phyloP scores from a whole-genome alignment of 1,140 invertebrate genomes.

The Diorhabda elongata region DNA sequence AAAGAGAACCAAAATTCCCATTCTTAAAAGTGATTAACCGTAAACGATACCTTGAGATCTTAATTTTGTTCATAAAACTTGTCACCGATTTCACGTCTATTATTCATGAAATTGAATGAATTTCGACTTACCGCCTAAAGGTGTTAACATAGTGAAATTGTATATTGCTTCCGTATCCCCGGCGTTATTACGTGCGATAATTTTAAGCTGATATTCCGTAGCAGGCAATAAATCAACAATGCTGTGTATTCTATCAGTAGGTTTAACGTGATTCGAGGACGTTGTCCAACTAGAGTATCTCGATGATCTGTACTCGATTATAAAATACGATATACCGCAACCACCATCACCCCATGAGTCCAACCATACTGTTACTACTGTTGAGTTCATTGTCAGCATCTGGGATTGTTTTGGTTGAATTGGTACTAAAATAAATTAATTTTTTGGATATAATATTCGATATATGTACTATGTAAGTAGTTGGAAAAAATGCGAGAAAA shows the following conservation, averaged over 20 bases:
- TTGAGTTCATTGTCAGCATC: slow-evolving; percentile 82
- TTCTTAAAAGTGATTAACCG: too few relatives aligned
- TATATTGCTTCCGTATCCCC: slow-evolving; percentile 84
- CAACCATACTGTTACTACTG: slow-evolving; percentile 82
- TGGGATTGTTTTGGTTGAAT: slow-evolving; percentile 77
- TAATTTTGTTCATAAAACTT: too few relatives aligned
- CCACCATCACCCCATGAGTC: slow-evolving; percentile 85
- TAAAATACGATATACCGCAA: slow-evolving; percentile 83
- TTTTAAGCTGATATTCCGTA: slow-evolving; percentile 81
- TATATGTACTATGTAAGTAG: too few relatives aligned
- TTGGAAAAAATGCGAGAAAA: too few relatives aligned
- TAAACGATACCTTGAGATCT: too few relatives aligned
- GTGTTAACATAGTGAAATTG: slow-evolving; percentile 76
- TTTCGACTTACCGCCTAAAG: slow-evolving; percentile 61
- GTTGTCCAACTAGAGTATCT: slow-evolving; percentile 59
- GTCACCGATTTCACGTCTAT: too few relatives aligned
- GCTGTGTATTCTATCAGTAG: slow-evolving; percentile 72
- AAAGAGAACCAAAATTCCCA: too few relatives aligned
- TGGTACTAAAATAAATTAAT: slow-evolving; percentile 54
- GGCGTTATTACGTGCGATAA: slow-evolving; percentile 89
- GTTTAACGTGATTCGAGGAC: slow-evolving; percentile 71
- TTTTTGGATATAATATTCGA: too few relatives aligned
- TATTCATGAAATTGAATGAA: too few relatives aligned
- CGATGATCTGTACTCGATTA: slow-evolving; percentile 67
- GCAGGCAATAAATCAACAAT: slow-evolving; percentile 75